Evolutionary conservation across 1,140 invertebrate species (phyloP).

Genomic region (Dendrolimus kikuchii): DNA sequence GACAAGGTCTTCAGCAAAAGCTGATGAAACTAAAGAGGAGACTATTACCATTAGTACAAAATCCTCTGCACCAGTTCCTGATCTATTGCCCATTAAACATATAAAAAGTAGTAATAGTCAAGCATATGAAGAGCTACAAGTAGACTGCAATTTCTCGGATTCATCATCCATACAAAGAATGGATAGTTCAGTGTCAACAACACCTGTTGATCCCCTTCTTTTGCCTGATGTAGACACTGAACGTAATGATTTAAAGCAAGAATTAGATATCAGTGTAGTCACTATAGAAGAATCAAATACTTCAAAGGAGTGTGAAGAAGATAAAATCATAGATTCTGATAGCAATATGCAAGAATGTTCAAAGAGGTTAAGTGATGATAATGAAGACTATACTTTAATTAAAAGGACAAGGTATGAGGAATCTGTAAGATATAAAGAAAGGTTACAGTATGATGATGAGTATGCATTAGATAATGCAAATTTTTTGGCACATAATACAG

Average conservation of each 20-base stretch:
- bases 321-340: conserved; percentile 42
- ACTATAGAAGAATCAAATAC: conserved; percentile 54
- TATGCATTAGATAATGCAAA: conserved; percentile 39
- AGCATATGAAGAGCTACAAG: conserved; percentile 56
- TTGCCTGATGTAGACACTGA: conserved; percentile 49
- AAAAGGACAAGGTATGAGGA: conserved; percentile 47
- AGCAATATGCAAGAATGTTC: conserved; percentile 30
- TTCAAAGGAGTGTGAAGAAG: conserved; percentile 49
- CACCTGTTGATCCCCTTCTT: conserved; percentile 62
- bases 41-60: conserved; percentile 30
- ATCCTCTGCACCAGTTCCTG: conserved; percentile 55
- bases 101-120: conserved; percentile 35
- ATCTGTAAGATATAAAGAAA: no score
- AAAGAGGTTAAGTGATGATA: conserved; percentile 51
- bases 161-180: conserved; percentile 44
- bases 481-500: conserved; percentile 37
- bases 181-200: conserved; percentile 52
- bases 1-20: conserved; percentile 73
- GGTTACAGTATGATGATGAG: conserved; percentile 25
- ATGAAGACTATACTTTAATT: conserved; percentile 41
- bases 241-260: conserved; percentile 53
- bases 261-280: conserved; percentile 56
- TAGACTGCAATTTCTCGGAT: conserved; percentile 61
- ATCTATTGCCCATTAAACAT: conserved; percentile 61
- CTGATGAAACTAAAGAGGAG: conserved; percentile 50